Evolutionary conservation across 2,888 invertebrate genomes (phyloP).

Genomic region (Drosophila recens): DNA sequence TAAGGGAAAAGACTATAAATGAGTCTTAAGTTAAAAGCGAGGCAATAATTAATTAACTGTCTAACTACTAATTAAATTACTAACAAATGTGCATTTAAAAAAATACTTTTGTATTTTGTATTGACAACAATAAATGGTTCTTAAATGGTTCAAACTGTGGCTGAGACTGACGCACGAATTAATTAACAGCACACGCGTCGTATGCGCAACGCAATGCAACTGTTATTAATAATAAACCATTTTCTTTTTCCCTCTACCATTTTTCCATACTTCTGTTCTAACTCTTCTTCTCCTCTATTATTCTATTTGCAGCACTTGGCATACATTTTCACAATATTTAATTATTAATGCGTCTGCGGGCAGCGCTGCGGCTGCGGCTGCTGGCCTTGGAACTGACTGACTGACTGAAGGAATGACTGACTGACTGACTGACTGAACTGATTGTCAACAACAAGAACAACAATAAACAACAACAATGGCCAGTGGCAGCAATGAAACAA

Average conservation of each 20-base stretch:
- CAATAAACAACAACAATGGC: conserved; percentile 56
- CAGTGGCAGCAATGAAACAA: conserved; percentile 73
- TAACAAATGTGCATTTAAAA: no score
- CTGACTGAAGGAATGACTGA: conserved; percentile 21
- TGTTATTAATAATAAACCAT: conserved; percentile 14
- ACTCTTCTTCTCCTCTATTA: conserved; percentile 5
- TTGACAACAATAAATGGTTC: no score
- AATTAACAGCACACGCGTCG: conserved; percentile 17
- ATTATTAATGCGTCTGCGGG: conserved; percentile 63
- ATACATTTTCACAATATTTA: conserved; percentile 46
- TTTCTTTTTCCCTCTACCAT: neutral
- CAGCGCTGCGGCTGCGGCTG: conserved; percentile 18
- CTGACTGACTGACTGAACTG: conserved; percentile 41
- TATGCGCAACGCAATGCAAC: conserved; percentile 49
- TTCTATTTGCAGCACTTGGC: conserved; percentile 53
- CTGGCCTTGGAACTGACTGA: conserved; percentile 41
- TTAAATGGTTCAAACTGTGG: neutral
- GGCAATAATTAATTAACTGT: no score
- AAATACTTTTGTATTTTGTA: no score
- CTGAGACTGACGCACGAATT: neutral
- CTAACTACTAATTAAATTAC: no score
- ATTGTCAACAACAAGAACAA: conserved; percentile 40
- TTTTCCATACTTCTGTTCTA: conserved; percentile 2
- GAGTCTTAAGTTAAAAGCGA: no score
- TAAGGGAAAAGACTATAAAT: no score